Evolutionary conservation across 2,888 invertebrate species (phyloP), one percentile per base, ranked within the genome.

Genomic region (Glaucopsyche alexis): DNA sequence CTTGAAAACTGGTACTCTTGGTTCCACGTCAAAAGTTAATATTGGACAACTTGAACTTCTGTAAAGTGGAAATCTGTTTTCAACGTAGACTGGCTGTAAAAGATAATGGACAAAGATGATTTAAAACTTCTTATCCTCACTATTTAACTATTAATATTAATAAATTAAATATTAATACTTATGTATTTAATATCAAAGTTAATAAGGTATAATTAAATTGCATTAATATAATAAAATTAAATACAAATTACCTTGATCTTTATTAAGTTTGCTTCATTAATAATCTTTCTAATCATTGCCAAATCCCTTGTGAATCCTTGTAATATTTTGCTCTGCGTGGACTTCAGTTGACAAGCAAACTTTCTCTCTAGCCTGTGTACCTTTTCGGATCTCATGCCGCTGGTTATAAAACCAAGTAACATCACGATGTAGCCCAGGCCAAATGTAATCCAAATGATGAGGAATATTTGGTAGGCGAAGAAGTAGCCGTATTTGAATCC

Each of bases 401-500:
- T 94, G 0, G 97, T 96, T 78, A 98, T 96, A 82, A 97, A 97
- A 1, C 96, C 96, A 79, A 97, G 94, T 67, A 97, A 95, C 98
- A 98, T 98, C 40, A 98, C 95, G 66, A 98, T 94, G 86, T 98
- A 98, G 0, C 98, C 98, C 76, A 98, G 94, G 0, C 98, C 98
- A 81, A 98, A 97, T 75, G 98, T 97, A 72, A 98, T 97, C 98
- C 98, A 98, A 42, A 96, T 87, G 49, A 98, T 95, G 0, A 98
- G 93, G 80, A 97, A 96, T 75, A 96, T 94, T 87, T 98, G 95
- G 89, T 98, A 98, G 3, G 95, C 88, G 76, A 94, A 93, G 82
- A 95, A 95, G 83, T 95, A 94, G 13, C 96, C 95, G 75, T 93
- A 94, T 55, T 88, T 90, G 76, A 92, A 93, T 3, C 92, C 93